Base-by-base conservation (phyloP, 2,113 vertebrate species). In the Catharus bicknelli region DNA sequence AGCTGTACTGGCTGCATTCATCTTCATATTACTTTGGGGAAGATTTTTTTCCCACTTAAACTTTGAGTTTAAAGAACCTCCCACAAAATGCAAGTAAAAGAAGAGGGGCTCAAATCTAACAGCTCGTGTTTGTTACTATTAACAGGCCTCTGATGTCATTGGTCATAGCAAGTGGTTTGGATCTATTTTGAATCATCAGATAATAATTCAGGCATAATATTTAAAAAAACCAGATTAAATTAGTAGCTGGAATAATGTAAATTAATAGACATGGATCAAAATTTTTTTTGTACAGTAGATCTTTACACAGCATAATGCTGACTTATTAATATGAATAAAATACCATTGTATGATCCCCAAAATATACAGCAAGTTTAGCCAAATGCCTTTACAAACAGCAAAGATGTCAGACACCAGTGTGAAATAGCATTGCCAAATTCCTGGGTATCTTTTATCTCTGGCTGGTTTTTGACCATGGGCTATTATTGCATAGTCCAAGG, bases 201-300 rank as follows among this genome's bases (percentile, higher is more conserved):
- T 91, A 86, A 92, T 50, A 90, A 93, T 55, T 78, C 47, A 73
- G 74, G 20, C 18, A 84, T 73, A 90, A 87, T 84, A 34, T 17
- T 84, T 57, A 48, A 95, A 82, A 79, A 45, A 77, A 70, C 21
- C 16, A 86, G 70, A 34, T 34, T 48, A 48, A 62, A 16, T 83
- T 55, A 81, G 34, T 78, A 78, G 26, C 34, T 53, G 19, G 18
- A 93, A 87, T 82, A 89, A 62, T 73, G 73, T 63, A 54, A 95
- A 77, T 47, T 90, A 59, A 80, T 47, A 80, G 47, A 75, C 32
- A 68, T 0, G 2, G 13, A 7, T 73, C 68, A 66, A 66, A 26
- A 40, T 5, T 5, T 25, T 59, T 58, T 59, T 61, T 13, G 25
- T 75, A 40, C 17, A 50, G 40, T 15, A 75, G 42, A 45, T 79